Conservation (phyloP, 64 coral and sea anemone genomes). For the Pocillopora damicornis region DNA sequence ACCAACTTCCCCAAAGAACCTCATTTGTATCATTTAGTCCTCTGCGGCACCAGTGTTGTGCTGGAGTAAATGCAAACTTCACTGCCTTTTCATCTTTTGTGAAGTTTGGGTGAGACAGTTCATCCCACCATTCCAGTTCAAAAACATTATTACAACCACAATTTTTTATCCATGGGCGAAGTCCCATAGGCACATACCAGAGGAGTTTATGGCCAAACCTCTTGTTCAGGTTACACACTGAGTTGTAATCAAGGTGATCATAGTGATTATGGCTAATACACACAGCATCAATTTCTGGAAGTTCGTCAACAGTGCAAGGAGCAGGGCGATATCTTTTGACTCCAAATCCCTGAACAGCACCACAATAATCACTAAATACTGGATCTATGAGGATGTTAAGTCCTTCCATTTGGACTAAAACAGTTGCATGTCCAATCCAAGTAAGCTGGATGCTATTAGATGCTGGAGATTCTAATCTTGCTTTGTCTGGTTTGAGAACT, state of each 20-base stretch:
- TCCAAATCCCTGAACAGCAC: constrained; percentile 6
- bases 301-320: constrained; percentile 37
- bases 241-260: constrained; percentile 54
- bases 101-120: constrained; percentile 4
- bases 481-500: constrained; percentile 32
- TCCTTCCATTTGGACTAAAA: constrained; percentile 84
- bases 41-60: constrained; percentile 59
- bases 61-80: constrained; percentile 48
- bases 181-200: constrained; percentile 67
- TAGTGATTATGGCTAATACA: constrained; percentile 61
- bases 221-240: constrained; percentile 38
- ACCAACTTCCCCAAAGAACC: constrained; percentile 63
- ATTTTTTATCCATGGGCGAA: constrained; percentile 38
- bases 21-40: constrained; percentile 38
- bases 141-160: constrained; percentile 56
- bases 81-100: constrained; percentile 23
- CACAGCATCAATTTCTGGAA: constrained; percentile 59
- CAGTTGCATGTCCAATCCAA: constrained; percentile 90
- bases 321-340: constrained; percentile 46
- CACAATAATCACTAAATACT: constrained; percentile 82
- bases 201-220: constrained; percentile 35
- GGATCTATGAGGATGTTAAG: constrained; percentile 81
- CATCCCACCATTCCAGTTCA: constrained; percentile 60
- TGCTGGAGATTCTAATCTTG: constrained; percentile 32
- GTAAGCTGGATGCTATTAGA: constrained; percentile 59